Base-by-base conservation (phyloP, 2,888 invertebrate genomes). In the Acronicta leporina region DNA sequence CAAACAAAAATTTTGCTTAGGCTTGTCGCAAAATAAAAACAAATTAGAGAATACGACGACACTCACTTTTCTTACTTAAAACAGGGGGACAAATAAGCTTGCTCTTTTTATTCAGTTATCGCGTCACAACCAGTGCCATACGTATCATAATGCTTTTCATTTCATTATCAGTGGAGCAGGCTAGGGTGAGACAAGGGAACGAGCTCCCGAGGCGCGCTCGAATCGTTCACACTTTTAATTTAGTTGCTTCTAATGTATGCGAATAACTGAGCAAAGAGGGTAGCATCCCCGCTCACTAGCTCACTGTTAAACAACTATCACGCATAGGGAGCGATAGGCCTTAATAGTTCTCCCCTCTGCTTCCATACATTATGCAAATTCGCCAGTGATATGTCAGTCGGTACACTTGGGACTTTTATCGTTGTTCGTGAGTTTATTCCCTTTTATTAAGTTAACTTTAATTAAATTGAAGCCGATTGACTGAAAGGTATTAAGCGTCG, bases 221-320 rank as follows among this genome's bases (percentile, higher is more conserved):
- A 87, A 89, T 91, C 90, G 88, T 92, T 93, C 92, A 91, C 92
- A 92, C 93, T 94, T 94, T 94, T 94, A 94, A 94, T 94, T 94
- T 94, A 93, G 92, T 91, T 87, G 89, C 90, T 89, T 87, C 87
- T 93, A 93, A 93, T 93, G 90, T 89, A 93, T 92, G 94, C 93
- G 92, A 89, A 91, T 90, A 89, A 86, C 87, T 87, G 83, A 81
- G 82, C 79, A 81, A 80, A 83, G 88, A 88, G 90, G 89, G 89
- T 83, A 79, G 64, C 76, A 73, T 86, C 85, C 85, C 85, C 73
- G 80, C 73, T 75, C 87, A 83, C 87, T 88, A 81, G 85, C 87
- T 87, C 80, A 80, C 89, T 86, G 89, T 91, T 92, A 91, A 92
- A 93, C 91, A 91, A 92, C 92, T 93, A 94, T 92, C 91, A 91